phyloP scores from a whole-genome alignment of 2,113 vertebrate genomes.

The Poeciliopsis occidentalis region DNA sequence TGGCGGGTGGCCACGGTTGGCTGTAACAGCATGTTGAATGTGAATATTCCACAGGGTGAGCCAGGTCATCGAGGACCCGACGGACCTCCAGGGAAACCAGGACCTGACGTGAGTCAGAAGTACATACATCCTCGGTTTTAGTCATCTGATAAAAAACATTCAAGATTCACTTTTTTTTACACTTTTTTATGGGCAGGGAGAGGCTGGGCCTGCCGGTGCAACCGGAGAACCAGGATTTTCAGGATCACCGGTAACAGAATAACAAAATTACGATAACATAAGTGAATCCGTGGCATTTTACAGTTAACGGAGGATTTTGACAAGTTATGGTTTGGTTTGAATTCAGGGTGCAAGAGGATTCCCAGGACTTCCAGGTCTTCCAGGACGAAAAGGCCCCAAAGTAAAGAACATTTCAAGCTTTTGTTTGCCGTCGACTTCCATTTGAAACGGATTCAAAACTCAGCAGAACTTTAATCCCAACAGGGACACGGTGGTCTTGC shows the following conservation, averaged over 20 bases:
- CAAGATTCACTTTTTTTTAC: neutral
- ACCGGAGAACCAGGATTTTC: constrained; percentile 88
- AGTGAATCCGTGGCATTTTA: neutral
- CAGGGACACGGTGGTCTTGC: constrained; percentile 86
- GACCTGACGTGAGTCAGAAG: constrained; percentile 87
- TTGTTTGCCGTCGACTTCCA: neutral
- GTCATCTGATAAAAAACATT: neutral
- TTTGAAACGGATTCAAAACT: neutral
- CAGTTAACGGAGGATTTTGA: neutral
- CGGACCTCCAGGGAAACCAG: constrained; percentile 89
- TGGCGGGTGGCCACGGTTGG: no score
- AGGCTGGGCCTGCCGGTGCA: constrained; percentile 86
- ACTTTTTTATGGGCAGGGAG: constrained; percentile 80
- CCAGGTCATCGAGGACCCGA: constrained; percentile 90
- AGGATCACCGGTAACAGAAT: constrained; percentile 86
- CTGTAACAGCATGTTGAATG: neutral
- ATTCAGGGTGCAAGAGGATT: constrained; percentile 87
- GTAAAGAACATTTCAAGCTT: constrained; percentile 68
- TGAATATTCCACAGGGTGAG: constrained; percentile 80
- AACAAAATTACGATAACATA: neutral
- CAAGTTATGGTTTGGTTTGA: neutral
- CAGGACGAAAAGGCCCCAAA: constrained; percentile 91
- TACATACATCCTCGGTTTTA: neutral
- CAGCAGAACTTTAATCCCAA: constrained; percentile 3
- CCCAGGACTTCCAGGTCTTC: constrained; percentile 92